Percentiles rank a stretch among this genome's conserved stretches.
Conservation (phyloP, 2,888 invertebrate genomes). For the Cepaea hortensis region DNA sequence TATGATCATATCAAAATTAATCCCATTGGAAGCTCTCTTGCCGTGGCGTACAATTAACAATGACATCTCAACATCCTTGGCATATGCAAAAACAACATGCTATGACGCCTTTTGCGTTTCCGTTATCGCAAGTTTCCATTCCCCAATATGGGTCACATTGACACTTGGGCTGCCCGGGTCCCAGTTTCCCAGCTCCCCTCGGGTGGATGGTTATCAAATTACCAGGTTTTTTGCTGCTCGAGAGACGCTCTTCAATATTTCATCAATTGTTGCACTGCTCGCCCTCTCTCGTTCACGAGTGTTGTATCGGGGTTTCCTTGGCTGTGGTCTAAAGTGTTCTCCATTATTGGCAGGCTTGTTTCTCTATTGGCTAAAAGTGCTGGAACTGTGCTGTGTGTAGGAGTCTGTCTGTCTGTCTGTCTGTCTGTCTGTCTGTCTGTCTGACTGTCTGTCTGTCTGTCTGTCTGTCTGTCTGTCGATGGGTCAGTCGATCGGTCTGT, state of each 20-base stretch:
- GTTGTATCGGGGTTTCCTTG: neutral
- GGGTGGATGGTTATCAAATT: constrained; percentile 22
- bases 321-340: neutral
- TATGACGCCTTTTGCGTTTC: too few species aligned
- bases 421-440: too few species aligned
- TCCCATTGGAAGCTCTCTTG: too few species aligned
- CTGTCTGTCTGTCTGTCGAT: too few species aligned
- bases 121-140: too few species aligned
- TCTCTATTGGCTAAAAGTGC: neutral
- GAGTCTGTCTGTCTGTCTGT: neutral
- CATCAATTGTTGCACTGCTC: constrained; percentile 12
- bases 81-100: too few species aligned
- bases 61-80: too few species aligned
- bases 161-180: neutral
- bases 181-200: neutral
- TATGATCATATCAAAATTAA: too few species aligned
- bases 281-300: neutral
- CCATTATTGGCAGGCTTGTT: neutral
- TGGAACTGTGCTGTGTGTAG: neutral
- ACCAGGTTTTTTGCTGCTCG: neutral
- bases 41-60: too few species aligned
- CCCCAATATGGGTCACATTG: neutral
- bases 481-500: too few species aligned
- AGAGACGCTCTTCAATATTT: constrained; percentile 16
- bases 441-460: too few species aligned